phyloP scores from a whole-genome alignment of 2,888 invertebrate genomes.

The Drosophila formosana region DNA sequence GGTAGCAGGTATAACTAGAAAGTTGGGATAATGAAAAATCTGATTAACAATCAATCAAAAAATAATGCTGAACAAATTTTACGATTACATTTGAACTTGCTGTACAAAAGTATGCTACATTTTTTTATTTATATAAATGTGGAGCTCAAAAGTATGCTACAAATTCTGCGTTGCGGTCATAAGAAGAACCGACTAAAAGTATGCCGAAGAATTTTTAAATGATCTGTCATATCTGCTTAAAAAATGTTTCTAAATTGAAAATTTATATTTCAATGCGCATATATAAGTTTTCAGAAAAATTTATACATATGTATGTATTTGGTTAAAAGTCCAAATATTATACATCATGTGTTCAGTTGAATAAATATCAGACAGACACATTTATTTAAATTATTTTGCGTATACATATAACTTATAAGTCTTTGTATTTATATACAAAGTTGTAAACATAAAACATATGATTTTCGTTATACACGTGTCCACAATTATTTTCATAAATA shows the following conservation, averaged over 20 bases:
- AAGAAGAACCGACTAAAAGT: not conserved
- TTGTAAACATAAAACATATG: conserved; percentile 17
- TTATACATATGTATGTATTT: no score
- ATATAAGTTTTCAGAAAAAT: no score
- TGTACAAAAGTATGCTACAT: conserved; percentile 12
- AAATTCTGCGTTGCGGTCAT: not conserved
- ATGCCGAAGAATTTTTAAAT: not conserved
- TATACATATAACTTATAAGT: not conserved
- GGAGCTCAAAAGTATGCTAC: not conserved
- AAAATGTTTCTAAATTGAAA: no score
- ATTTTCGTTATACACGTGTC: conserved; percentile 38
- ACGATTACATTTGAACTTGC: not conserved
- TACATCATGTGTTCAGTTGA: no score
- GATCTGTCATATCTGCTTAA: no score
- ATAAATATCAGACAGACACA: not conserved
- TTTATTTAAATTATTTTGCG: no score
- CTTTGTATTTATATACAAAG: not conserved
- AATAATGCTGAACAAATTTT: not conserved
- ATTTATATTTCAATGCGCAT: no score
- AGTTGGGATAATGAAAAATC: no score
- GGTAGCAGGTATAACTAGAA: no score
- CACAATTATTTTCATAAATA: conserved; percentile 14
- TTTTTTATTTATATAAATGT: not conserved
- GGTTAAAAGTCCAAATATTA: no score
- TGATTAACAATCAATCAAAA: no score